Conservation (phyloP, 2,113 vertebrate species). For the Nothocercus nigrocapillus region DNA sequence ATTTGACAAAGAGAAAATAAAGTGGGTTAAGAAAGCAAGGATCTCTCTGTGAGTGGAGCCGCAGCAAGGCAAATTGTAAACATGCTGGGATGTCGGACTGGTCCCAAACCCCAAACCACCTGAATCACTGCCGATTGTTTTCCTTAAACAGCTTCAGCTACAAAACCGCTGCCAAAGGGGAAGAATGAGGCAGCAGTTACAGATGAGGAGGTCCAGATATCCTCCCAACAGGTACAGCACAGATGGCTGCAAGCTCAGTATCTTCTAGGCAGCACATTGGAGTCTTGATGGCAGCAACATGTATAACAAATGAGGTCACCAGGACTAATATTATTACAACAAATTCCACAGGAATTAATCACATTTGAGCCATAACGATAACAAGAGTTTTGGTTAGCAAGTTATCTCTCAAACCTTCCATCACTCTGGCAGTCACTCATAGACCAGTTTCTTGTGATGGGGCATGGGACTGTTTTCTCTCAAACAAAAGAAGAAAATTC, state of each 20-base stretch:
- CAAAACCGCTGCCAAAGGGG: background rate
- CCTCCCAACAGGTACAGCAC: background rate
- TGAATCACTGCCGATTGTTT: background rate
- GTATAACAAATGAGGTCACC: slow-evolving; percentile 27
- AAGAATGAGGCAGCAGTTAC: background rate
- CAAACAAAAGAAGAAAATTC: background rate
- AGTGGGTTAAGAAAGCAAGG: background rate
- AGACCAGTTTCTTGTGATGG: background rate
- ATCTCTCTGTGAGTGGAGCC: background rate
- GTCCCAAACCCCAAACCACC: background rate
- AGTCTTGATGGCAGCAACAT: background rate
- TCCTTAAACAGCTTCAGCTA: background rate
- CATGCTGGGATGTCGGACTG: background rate
- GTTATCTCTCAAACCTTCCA: slow-evolving; percentile 1
- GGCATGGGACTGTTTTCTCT: background rate
- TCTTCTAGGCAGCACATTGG: background rate
- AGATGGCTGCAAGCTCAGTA: background rate
- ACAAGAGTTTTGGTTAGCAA: background rate
- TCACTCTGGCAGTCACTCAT: background rate
- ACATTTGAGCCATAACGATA: background rate
- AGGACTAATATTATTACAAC: slow-evolving; percentile 44
- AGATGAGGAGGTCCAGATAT: background rate
- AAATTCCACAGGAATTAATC: slow-evolving; percentile 57
- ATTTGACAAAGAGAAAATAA: background rate
- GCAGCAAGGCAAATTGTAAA: background rate